Conservation (phyloP, 2,797 vertebrate species). For the Anolis apletophallus region DNA sequence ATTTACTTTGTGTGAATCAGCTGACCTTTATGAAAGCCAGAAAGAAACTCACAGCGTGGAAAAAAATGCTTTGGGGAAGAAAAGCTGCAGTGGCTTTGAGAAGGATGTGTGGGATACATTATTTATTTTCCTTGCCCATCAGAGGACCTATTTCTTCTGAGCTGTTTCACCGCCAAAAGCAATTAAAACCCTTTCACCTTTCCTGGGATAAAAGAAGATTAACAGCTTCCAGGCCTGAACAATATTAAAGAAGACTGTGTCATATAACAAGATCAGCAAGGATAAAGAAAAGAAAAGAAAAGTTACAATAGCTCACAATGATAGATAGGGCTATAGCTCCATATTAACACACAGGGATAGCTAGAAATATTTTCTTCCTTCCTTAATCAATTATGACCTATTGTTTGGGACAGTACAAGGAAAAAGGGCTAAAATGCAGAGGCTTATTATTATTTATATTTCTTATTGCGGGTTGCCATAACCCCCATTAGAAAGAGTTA, state of each 20-base stretch:
- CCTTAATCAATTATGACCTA: not conserved
- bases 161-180: not conserved
- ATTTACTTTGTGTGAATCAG: not conserved
- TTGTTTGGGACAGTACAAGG: not conserved
- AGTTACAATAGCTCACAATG: not conserved
- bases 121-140: not conserved
- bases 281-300: not conserved
- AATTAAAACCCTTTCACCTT: slow-evolving; percentile 6
- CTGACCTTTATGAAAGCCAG: not conserved
- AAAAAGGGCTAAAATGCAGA: not conserved
- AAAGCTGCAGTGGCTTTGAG: slow-evolving; percentile 6
- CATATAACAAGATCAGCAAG: not conserved
- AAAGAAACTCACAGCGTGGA: slow-evolving; percentile 10
- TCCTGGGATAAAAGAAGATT: not conserved
- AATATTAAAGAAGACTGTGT: not conserved
- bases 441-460: not conserved
- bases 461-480: not conserved
- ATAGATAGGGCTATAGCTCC: not conserved
- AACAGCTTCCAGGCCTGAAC: not conserved
- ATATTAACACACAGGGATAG: not conserved
- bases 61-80: not conserved
- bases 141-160: not conserved
- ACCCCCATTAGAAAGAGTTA: not conserved
- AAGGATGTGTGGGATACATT: not conserved
- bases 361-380: not conserved